These are phyloP conservation scores for Mechanitis mazaeus DNA, from an alignment of 2,888 invertebrate genomes.

Conservation along the genomic window DNA sequence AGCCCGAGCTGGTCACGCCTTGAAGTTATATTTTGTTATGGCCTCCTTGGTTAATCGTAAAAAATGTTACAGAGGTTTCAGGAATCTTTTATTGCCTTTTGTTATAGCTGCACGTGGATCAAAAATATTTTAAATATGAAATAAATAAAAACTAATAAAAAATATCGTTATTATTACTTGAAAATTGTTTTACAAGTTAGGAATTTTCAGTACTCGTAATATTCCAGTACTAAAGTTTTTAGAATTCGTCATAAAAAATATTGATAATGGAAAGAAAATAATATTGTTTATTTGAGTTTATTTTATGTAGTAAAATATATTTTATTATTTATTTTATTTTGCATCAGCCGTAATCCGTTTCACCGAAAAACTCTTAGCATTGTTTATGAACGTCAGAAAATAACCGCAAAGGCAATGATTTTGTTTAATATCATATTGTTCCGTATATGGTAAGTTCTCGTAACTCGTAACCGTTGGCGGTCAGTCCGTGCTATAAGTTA, in stretches of 20 bases:
- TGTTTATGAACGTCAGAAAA: conserved; percentile 23
- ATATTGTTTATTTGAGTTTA: no score
- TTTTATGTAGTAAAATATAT: no score
- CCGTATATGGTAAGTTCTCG: conserved; percentile 46
- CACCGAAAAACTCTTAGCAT: conserved; percentile 23
- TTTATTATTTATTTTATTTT: background rate
- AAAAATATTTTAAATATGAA: no score
- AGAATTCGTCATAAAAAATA: no score
- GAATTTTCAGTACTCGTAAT: no score
- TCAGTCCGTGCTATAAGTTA: conserved; percentile 26
- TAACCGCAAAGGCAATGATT: conserved; percentile 44
- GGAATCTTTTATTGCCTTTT: conserved; percentile 39
- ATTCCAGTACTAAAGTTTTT: no score
- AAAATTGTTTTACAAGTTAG: no score
- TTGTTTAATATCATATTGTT: conserved; percentile 68
- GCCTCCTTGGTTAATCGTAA: conserved; percentile 37
- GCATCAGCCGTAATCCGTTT: conserved; percentile 10
- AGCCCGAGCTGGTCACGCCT: conserved; percentile 9
- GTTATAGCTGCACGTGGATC: conserved; percentile 22
- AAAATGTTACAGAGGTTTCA: conserved; percentile 40
- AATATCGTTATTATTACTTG: no score
- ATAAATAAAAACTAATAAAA: no score
- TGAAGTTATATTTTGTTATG: conserved; percentile 28
- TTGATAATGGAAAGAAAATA: no score
- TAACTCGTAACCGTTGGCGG: conserved; percentile 43